These are phyloP conservation scores for Drosophila tristis DNA, from an alignment of 1,140 invertebrate genomes.

Conservation along the genomic window DNA sequence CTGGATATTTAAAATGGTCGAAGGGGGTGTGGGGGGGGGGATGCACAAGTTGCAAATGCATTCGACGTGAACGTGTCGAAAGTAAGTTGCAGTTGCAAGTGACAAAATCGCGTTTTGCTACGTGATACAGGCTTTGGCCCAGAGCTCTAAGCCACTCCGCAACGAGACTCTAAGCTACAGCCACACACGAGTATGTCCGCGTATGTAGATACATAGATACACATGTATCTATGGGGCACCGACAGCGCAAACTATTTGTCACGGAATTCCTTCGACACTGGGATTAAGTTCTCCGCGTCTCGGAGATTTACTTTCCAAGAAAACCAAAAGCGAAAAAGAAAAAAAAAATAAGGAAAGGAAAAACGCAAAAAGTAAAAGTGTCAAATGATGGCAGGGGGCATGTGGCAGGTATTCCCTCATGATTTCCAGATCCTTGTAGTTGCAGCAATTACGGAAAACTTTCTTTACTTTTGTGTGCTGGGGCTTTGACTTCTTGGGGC, in stretches of 20 bases:
- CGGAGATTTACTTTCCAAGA: slow-evolving; percentile 47
- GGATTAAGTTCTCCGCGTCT: slow-evolving; percentile 62
- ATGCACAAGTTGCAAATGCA: slow-evolving; percentile 59
- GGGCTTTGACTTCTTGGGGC: background rate
- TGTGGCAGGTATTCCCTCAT: background rate
- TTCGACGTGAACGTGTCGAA: slow-evolving; percentile 62
- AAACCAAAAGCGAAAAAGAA: background rate
- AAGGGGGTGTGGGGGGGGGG: background rate
- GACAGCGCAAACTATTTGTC: slow-evolving; percentile 74
- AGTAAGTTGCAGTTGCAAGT: slow-evolving; percentile 61
- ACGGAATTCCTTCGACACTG: slow-evolving; percentile 67
- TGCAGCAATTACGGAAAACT: background rate
- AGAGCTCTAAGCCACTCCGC: too few species aligned
- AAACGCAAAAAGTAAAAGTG: slow-evolving; percentile 29
- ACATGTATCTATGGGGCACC: slow-evolving; percentile 18
- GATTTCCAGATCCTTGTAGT: background rate
- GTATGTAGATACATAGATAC: slow-evolving; percentile 6
- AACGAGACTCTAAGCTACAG: too few species aligned
- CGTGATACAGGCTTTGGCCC: slow-evolving; percentile 43
- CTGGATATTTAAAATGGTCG: background rate
- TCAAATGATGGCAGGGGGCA: slow-evolving; percentile 8
- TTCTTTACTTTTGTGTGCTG: too few species aligned
- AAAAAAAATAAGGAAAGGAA: background rate
- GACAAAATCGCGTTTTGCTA: slow-evolving; percentile 71
- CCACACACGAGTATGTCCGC: too few species aligned